Evolutionary conservation across 1,140 invertebrate species (phyloP), one percentile per base, ranked within the genome.

Genomic region (Zaprionus camerounensis): DNA sequence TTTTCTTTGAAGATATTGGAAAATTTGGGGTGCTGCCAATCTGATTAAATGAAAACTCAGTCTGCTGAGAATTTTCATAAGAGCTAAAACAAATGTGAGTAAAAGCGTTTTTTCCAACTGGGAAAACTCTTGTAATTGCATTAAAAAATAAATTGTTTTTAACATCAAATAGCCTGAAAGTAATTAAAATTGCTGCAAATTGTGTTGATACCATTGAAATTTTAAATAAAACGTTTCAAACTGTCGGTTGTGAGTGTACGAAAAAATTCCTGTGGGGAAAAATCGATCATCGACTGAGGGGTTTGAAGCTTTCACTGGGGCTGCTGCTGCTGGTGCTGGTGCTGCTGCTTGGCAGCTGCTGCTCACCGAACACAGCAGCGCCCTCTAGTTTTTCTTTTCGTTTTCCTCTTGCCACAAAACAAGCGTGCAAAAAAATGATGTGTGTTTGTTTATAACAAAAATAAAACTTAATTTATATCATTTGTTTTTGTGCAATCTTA

Each of bases 1-100:
- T 46, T 51, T 63, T 71, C 56, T 44, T 55, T 26, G 4, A 55
- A 55, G 17, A 13, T 76, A 76, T 76, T 71, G 73, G 61, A 76
- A 76, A 76, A 76, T 24, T 38, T 61, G 26, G 31, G 63, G 70
- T 9, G 63, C 70, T 76, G 74, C 74, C 74, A 76, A 72, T 73
- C 69, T 73, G 38, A 28, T 36, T 28, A 62, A 72, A 72, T 65
- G 51, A 59, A 72, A 72, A 72, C 74, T 76, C 61, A 76, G 74
- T 72, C 70, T 76, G 69, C 74, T 76, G 71, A 87, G 83, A 83
- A 71, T 86, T 86, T 86, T 86, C 83, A 87, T 87, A 88, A 87
- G 80, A 87, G 84, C 77, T 82, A 67, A 80, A 87, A 88, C 68
- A 86, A 87, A 87, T 83, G 84, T 88, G 83, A 87, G 83, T 81